phyloP scores from a whole-genome alignment of 2,888 invertebrate species.

The Conistra vaccinii region DNA sequence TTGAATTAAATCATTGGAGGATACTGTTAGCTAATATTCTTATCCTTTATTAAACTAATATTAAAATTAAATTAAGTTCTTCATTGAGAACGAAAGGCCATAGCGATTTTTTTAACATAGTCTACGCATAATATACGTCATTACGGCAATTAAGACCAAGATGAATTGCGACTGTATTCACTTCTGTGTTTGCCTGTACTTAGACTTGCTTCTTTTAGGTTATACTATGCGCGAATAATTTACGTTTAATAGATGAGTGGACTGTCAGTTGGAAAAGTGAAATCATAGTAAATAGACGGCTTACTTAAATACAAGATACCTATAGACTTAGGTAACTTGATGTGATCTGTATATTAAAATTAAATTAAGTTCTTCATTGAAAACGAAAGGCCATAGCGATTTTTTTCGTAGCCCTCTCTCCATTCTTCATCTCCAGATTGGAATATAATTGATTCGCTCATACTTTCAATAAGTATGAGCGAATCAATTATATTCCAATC shows the following conservation, averaged over 20 bases:
- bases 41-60: neutral
- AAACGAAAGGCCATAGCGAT: conserved; percentile 12
- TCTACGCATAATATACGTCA: conserved; percentile 41
- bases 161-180: conserved; percentile 24
- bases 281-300: neutral
- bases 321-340: too few species aligned
- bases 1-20: neutral
- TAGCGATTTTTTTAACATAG: too few species aligned
- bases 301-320: neutral
- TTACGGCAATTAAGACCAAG: conserved; percentile 57
- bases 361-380: neutral
- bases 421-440: too few species aligned
- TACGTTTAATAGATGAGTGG: conserved; percentile 18
- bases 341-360: too few species aligned
- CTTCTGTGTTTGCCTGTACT: conserved; percentile 45
- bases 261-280: conserved; percentile 1
- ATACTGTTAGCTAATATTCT: neutral
- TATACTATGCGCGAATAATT: conserved; percentile 16
- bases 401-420: neutral
- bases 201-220: conserved; percentile 3
- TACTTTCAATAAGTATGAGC: conserved; percentile 56
- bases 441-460: too few species aligned
- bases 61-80: too few species aligned
- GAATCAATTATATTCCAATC: conserved; percentile 49
- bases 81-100: too few species aligned